Evolutionary conservation across 92 coral and sea anemone genomes (phyloP), one percentile per base, ranked within the genome.

Genomic region (Porites lobata): DNA sequence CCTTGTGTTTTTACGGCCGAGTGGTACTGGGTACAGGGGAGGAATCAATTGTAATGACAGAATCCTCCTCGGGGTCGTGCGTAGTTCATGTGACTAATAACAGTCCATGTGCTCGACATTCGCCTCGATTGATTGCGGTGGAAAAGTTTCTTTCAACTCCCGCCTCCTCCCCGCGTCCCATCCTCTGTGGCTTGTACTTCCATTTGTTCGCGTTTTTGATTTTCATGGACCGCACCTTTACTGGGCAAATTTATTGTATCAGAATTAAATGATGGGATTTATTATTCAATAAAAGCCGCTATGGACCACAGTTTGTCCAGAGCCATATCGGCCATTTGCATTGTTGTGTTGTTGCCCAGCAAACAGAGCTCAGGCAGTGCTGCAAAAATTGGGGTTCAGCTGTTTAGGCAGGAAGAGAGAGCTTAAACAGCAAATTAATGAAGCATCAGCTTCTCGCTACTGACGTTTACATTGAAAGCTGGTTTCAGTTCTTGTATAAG

Each of bases 331-430:
- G 66, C 66, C 66, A 62, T 62, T 62, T 62, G 4, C 15, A 62
- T 62, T 62, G 66, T 62, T 62, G 15, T 62, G 66, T 62, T 62
- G 15, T n/a, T 62, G n/a, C 66, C 66, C 11, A 62, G 66, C 12
- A 62, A 62, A 62, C 66, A 62, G 66, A 62, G 66, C 66, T 62
- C 66, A 62, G 66, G n/a, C 66, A 62, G 66, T 62, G 66, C 66
- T 12, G 66, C 66, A n/a, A n/a, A 62, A 62, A 62, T 12, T 14
- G 66, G 66, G 66, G 17, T n/a, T 62, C 66, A 62, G 66, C 66
- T 62, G 66, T 62, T 12, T 4, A 62, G 66, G 14, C 66, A 62
- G 14, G 14, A 62, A 62, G 66, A 62, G 66, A 62, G 19, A 3
- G 66, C 3, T 0, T 62, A 38, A 38, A 38, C 7, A 38, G 47